These are phyloP conservation scores for Dallia pectoralis DNA, from an alignment of 2,797 vertebrate species.

Conservation along the genomic window DNA sequence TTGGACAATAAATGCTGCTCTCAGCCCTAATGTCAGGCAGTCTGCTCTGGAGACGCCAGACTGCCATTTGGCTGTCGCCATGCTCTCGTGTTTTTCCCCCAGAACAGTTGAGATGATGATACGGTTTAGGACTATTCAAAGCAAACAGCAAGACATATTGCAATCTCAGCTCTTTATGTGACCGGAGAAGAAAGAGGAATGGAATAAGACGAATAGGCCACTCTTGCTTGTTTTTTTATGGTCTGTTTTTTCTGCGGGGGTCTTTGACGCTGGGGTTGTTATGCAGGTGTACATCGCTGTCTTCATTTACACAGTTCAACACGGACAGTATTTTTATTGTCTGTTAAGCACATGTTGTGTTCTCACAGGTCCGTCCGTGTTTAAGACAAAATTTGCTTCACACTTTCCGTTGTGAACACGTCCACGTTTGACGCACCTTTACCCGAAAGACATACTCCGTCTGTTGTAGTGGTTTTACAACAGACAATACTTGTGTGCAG, in stretches of 20 bases:
- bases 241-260: constrained; percentile 29
- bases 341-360: constrained; percentile 34
- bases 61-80: constrained; percentile 93
- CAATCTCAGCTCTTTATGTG: constrained; percentile 81
- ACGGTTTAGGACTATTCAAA: constrained; percentile 83
- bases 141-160: constrained; percentile 82
- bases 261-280: constrained; percentile 52
- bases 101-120: constrained; percentile 84
- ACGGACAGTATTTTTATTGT: constrained; percentile 31
- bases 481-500: neutral
- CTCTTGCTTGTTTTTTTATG: neutral
- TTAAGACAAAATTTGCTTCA: constrained; percentile 7
- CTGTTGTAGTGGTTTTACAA: neutral
- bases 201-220: constrained; percentile 67
- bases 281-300: constrained; percentile 37
- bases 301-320: constrained; percentile 25
- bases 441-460: neutral
- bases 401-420: constrained; percentile 11
- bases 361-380: constrained; percentile 21
- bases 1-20: constrained; percentile 95
- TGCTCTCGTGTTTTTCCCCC: constrained; percentile 82
- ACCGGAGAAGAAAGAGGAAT: constrained; percentile 55
- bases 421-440: neutral
- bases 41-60: constrained; percentile 88
- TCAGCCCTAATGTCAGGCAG: constrained; percentile 90